Percentiles rank a stretch among this genome's conserved stretches.
These are phyloP conservation scores for Oscheius myriophilus DNA, from an alignment of 2,888 invertebrate genomes.

Conservation along the genomic window DNA sequence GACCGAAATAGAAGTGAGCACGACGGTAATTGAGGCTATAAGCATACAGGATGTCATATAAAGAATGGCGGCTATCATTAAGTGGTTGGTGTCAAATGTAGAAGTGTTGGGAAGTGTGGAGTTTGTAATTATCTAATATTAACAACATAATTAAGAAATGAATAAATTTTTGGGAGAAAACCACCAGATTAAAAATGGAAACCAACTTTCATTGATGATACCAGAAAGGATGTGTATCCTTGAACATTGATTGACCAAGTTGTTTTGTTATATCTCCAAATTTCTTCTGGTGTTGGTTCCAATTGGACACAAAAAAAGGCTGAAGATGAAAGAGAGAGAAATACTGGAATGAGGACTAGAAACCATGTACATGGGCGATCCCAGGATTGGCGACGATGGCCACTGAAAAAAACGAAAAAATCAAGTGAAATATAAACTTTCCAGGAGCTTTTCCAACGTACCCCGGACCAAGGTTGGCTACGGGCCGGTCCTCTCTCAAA, in stretches of 20 bases:
- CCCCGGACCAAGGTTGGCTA: too few species aligned
- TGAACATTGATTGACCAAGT: slow-evolving; percentile 6
- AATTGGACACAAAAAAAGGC: slow-evolving; percentile 5
- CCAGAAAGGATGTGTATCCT: slow-evolving; percentile 18
- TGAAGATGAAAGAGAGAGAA: slow-evolving; percentile 12
- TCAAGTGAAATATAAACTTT: too few species aligned
- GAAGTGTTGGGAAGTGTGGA: background rate
- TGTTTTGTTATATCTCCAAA: slow-evolving; percentile 1
- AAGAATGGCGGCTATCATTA: background rate
- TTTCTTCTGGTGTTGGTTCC: slow-evolving; percentile 2
- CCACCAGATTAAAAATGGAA: too few species aligned
- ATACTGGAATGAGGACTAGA: slow-evolving; percentile 12
- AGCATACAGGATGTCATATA: slow-evolving; percentile 14
- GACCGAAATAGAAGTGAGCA: slow-evolving; percentile 6
- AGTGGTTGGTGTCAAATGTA: background rate
- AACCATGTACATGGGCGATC: background rate
- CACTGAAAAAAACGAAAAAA: too few species aligned
- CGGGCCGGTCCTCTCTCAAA: too few species aligned
- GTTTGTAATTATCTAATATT: slow-evolving; percentile 5
- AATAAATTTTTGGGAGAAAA: too few species aligned
- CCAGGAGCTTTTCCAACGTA: too few species aligned
- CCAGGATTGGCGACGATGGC: slow-evolving; percentile 1
- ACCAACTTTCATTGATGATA: background rate
- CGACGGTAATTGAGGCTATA: background rate
- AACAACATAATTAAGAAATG: background rate